Conservation (phyloP, 2,113 vertebrate species). For the Myotis yumanensis region DNA sequence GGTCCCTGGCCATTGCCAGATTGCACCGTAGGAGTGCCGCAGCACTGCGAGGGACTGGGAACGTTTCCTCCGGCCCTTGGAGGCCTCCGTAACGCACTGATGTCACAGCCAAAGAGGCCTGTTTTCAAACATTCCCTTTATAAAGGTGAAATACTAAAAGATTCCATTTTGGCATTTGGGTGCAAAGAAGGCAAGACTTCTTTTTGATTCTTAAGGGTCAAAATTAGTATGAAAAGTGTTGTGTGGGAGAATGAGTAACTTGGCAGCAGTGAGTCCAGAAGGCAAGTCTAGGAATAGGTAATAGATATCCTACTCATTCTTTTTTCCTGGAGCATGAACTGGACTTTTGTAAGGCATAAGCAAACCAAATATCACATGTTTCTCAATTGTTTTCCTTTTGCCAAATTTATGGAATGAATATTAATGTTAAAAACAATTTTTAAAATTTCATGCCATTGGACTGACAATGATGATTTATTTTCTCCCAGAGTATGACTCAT, state of each 20-base stretch:
- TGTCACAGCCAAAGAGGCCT: constrained; percentile 66
- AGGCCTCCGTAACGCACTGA: constrained; percentile 42
- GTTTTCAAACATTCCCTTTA: constrained; percentile 75
- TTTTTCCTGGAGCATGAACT: constrained; percentile 62
- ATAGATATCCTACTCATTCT: constrained; percentile 59
- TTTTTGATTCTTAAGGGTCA: constrained; percentile 65
- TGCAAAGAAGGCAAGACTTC: constrained; percentile 67
- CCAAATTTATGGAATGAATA: constrained; percentile 67
- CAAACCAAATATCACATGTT: constrained; percentile 40
- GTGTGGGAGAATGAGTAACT: constrained; percentile 52
- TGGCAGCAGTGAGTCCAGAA: constrained; percentile 29
- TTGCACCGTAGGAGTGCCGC: constrained; percentile 60
- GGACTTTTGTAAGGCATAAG: constrained; percentile 58
- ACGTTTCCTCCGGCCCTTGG: constrained; percentile 45
- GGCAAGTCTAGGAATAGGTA: constrained; percentile 65
- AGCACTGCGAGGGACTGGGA: constrained; percentile 51
- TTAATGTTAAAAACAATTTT: constrained; percentile 67
- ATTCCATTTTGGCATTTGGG: constrained; percentile 74
- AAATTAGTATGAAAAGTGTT: constrained; percentile 58
- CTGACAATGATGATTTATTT: constrained; percentile 65
- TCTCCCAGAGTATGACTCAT: constrained; percentile 72
- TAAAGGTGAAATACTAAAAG: constrained; percentile 75
- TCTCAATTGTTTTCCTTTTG: constrained; percentile 13
- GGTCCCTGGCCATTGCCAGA: constrained; percentile 59
- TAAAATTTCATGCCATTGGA: constrained; percentile 33